Conservation (phyloP, 2,113 vertebrate genomes). For the Sinocyclocheilus anophthalmus region DNA sequence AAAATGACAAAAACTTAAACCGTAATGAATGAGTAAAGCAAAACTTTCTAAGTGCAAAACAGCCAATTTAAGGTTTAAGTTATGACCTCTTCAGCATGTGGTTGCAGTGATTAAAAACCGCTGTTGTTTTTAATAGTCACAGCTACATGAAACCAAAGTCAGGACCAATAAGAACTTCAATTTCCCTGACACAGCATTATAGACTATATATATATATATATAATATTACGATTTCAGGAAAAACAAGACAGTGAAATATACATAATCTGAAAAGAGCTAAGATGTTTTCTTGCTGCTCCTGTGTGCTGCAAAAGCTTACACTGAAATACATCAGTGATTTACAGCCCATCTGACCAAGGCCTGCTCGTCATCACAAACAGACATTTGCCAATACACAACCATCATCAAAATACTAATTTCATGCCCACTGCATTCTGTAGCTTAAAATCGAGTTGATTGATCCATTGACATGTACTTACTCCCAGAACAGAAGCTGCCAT, state of each 20-base stretch:
- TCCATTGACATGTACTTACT: background rate
- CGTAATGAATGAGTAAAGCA: background rate
- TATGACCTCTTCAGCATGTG: background rate
- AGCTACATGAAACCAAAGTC: background rate
- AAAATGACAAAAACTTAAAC: background rate
- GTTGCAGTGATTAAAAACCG: background rate
- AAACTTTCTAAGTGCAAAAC: background rate
- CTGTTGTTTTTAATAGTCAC: background rate
- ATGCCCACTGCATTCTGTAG: background rate
- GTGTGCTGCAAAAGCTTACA: conserved; percentile 14
- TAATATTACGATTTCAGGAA: too few species aligned
- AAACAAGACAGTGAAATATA: background rate
- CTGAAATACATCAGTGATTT: conserved; percentile 3
- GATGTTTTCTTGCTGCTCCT: background rate
- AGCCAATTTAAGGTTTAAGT: background rate
- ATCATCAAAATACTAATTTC: background rate
- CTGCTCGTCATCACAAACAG: background rate
- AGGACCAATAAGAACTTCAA: background rate
- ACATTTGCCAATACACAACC: background rate
- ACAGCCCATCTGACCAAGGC: background rate
- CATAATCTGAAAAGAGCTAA: background rate
- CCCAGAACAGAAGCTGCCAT: background rate
- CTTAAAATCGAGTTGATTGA: background rate
- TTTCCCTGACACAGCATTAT: background rate
- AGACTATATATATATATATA: too few species aligned